These are phyloP conservation scores for Ceramica pisi DNA, from an alignment of 2,888 invertebrate genomes.

Conservation along the genomic window DNA sequence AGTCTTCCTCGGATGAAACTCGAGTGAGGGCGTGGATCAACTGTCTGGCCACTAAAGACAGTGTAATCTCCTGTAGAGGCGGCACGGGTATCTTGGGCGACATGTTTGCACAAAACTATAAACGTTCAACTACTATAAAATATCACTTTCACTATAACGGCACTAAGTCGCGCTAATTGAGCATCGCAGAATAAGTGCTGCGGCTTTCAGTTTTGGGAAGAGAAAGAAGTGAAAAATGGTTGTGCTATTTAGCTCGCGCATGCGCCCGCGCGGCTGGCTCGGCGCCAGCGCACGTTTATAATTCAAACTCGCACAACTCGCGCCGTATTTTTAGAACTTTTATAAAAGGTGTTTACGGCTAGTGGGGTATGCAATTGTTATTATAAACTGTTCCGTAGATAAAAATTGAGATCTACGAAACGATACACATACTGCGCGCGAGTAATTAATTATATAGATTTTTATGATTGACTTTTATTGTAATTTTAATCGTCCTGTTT, in stretches of 20 bases:
- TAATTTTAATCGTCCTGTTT: conserved; percentile 30
- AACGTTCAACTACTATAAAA: conserved; percentile 62
- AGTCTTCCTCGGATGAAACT: conserved; percentile 91
- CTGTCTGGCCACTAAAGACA: conserved; percentile 91
- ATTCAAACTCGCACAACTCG: conserved; percentile 84
- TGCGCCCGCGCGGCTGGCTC: conserved; percentile 81
- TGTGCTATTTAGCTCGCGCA: conserved; percentile 85
- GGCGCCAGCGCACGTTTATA: conserved; percentile 86
- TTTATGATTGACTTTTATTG: conserved; percentile 28
- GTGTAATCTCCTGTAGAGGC: conserved; percentile 90
- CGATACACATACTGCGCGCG: conserved; percentile 14
- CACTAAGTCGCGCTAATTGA: conserved; percentile 78
- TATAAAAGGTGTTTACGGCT: conserved; percentile 87
- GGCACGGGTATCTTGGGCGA: conserved; percentile 92
- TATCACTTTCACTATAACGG: conserved; percentile 75
- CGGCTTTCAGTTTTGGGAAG: conserved; percentile 79
- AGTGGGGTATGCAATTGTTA: conserved; percentile 77
- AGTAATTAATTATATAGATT: conserved; percentile 38
- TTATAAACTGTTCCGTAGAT: conserved; percentile 69
- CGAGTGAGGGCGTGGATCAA: conserved; percentile 92
- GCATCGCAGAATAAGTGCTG: conserved; percentile 77
- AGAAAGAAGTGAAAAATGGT: conserved; percentile 85
- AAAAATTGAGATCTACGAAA: conserved; percentile 47
- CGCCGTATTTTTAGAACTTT: conserved; percentile 87
- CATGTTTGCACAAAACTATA: conserved; percentile 85